These are phyloP conservation scores for Caligus rogercresseyi DNA, from an alignment of 1,140 invertebrate genomes.

Conservation along the genomic window DNA sequence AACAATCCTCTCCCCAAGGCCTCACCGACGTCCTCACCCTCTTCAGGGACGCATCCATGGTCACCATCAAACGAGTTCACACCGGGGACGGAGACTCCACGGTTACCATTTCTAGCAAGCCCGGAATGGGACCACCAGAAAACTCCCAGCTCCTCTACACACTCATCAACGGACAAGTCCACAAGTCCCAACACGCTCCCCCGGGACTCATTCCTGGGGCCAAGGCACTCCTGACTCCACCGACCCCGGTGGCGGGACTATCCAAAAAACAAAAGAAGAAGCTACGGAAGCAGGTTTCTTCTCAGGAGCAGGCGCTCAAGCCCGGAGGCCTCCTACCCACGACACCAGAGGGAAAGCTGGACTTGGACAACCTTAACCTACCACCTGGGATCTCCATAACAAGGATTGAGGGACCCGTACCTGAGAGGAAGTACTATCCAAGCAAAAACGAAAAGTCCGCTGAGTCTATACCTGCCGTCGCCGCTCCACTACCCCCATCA, in stretches of 20 bases:
- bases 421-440: conserved; percentile 16
- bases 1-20: neutral
- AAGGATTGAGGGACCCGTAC: neutral
- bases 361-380: conserved; percentile 45
- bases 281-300: neutral
- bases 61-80: conserved; percentile 9
- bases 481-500: neutral
- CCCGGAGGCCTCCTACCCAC: neutral
- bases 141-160: conserved; percentile 14
- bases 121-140: neutral
- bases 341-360: conserved; percentile 4
- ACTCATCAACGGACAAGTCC: conserved; percentile 16
- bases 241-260: neutral
- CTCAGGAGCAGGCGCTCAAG: neutral
- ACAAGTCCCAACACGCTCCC: conserved; percentile 3
- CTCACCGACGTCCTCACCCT: too few relatives aligned
- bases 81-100: neutral
- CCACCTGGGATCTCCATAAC: conserved; percentile 66
- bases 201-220: neutral
- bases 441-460: conserved; percentile 20
- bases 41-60: conserved; percentile 16
- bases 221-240: neutral
- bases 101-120: conserved; percentile 12
- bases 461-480: conserved; percentile 20
- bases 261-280: conserved; percentile 18